Percentiles rank a stretch among this genome's conserved stretches.
These are phyloP conservation scores for Pterocles orientalis DNA, from an alignment of 2,113 vertebrate genomes.

Conservation along the genomic window DNA sequence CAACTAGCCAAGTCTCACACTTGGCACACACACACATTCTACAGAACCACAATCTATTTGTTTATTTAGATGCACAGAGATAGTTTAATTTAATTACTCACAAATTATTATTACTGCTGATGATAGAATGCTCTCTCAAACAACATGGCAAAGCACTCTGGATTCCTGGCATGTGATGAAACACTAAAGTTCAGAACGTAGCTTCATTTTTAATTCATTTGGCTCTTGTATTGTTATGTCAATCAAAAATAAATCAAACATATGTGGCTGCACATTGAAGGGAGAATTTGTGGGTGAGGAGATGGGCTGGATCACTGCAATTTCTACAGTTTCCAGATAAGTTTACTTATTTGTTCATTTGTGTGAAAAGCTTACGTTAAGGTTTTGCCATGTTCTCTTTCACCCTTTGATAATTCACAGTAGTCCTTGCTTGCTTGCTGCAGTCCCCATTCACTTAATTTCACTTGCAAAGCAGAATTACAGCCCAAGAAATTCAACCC, in stretches of 20 bases:
- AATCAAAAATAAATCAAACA: slow-evolving; percentile 63
- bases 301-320: slow-evolving; percentile 1
- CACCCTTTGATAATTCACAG: neutral
- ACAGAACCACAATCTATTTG: slow-evolving; percentile 61
- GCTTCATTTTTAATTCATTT: slow-evolving; percentile 26
- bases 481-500: neutral
- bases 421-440: neutral
- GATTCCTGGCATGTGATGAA: slow-evolving; percentile 53
- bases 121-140: slow-evolving; percentile 24
- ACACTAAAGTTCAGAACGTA: neutral
- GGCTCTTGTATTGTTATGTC: slow-evolving; percentile 33
- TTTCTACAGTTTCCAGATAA: neutral
- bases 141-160: neutral
- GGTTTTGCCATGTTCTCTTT: neutral
- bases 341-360: neutral
- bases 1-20: slow-evolving; percentile 4
- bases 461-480: neutral
- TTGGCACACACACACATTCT: slow-evolving; percentile 21
- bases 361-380: neutral
- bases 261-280: neutral
- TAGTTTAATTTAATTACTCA: slow-evolving; percentile 65
- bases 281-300: slow-evolving; percentile 27
- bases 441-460: neutral
- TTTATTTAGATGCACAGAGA: slow-evolving; percentile 67
- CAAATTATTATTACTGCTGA: slow-evolving; percentile 39